These are phyloP conservation scores for Limnothrissa miodon DNA, from an alignment of 2,113 vertebrate genomes.

Conservation along the genomic window DNA sequence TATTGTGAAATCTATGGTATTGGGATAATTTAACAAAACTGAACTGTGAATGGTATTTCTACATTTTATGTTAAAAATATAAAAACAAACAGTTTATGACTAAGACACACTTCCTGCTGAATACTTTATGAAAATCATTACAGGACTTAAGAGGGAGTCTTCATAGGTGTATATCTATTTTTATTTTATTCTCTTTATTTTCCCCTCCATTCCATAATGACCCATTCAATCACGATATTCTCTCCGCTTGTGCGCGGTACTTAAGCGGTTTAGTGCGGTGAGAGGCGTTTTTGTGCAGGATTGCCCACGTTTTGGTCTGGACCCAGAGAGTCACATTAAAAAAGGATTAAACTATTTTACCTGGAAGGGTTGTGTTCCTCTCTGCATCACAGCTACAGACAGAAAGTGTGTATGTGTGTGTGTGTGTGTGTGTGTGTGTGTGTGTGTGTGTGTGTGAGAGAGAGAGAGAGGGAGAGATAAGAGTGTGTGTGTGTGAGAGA, in stretches of 20 bases:
- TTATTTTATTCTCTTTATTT: neutral
- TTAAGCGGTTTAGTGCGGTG: neutral
- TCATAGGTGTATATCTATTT: neutral
- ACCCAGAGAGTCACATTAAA: neutral
- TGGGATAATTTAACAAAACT: no score
- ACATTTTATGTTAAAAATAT: no score
- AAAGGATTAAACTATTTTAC: conserved; percentile 4
- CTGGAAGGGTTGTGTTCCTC: neutral
- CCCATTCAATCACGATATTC: neutral
- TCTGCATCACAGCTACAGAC: neutral
- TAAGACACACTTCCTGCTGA: no score
- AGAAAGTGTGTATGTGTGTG: neutral
- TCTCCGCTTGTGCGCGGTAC: neutral
- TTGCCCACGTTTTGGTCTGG: neutral
- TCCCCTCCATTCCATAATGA: neutral
- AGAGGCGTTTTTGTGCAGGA: neutral
- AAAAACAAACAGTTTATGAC: no score
- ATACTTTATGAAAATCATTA: no score
- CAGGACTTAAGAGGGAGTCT: neutral
- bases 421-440: neutral
- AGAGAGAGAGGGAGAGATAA: neutral
- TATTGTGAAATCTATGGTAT: no score
- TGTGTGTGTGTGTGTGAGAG: neutral
- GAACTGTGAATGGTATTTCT: no score
- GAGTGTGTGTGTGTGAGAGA: neutral